Conservation (phyloP, 2,888 invertebrate genomes). For the Tenodera sinensis region DNA sequence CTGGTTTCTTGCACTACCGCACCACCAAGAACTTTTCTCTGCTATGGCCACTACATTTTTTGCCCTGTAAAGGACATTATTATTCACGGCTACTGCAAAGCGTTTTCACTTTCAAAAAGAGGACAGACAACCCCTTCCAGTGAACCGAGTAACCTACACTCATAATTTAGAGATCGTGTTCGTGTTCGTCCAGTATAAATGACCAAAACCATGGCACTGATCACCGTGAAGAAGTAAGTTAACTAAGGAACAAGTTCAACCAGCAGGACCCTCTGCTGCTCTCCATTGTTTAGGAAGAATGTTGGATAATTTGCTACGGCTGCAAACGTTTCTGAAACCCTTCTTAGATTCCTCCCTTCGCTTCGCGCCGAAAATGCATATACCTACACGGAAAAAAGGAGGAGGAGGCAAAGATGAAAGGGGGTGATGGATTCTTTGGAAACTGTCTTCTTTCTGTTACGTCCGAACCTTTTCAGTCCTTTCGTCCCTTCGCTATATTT, state of each 20-base stretch:
- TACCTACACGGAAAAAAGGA: conserved; percentile 6
- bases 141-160: not conserved
- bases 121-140: not conserved
- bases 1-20: too few species aligned
- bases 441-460: not conserved
- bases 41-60: too few species aligned
- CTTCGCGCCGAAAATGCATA: not conserved
- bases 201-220: not conserved
- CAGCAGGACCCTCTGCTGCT: not conserved
- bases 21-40: too few species aligned
- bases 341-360: not conserved
- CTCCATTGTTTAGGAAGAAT: conserved; percentile 5
- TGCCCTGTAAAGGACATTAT: not conserved
- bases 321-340: not conserved
- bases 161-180: not conserved
- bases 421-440: conserved; percentile 5
- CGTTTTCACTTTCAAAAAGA: not conserved
- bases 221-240: not conserved
- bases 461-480: not conserved
- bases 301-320: conserved; percentile 9
- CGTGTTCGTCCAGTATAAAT: not conserved
- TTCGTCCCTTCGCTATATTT: not conserved
- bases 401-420: not conserved
- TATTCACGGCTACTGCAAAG: not conserved
- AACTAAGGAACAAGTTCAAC: not conserved